These are phyloP conservation scores for Drosophila percnosoma DNA, from an alignment of 2,888 invertebrate species.

Conservation along the genomic window DNA sequence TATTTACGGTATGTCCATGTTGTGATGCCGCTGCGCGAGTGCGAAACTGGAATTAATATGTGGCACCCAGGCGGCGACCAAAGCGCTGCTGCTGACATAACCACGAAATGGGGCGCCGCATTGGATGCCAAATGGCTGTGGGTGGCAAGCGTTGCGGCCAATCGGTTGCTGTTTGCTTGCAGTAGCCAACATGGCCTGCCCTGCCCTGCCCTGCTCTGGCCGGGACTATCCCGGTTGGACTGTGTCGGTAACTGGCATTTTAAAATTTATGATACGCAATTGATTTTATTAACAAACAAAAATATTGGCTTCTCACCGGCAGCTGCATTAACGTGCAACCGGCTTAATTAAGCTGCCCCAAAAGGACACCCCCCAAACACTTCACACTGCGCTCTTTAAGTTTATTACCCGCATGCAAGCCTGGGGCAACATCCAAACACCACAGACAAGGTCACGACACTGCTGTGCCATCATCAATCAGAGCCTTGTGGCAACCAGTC, in stretches of 20 bases:
- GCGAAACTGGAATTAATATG: conserved; percentile 83
- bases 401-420: conserved; percentile 1
- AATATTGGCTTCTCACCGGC: conserved; percentile 62
- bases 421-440: neutral
- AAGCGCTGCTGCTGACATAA: conserved; percentile 56
- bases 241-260: conserved; percentile 38
- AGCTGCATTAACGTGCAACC: conserved; percentile 40
- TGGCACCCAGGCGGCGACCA: conserved; percentile 73
- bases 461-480: conserved; percentile 38
- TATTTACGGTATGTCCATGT: conserved; percentile 80
- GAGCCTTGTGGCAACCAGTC: conserved; percentile 6
- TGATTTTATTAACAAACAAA: conserved; percentile 76
- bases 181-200: too few species aligned
- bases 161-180: conserved; percentile 1
- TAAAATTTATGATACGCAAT: conserved; percentile 73
- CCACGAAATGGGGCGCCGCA: conserved; percentile 45
- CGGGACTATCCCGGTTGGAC: neutral
- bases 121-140: conserved; percentile 20
- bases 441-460: conserved; percentile 46
- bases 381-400: neutral
- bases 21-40: conserved; percentile 60
- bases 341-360: conserved; percentile 64
- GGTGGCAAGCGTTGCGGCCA: conserved; percentile 13
- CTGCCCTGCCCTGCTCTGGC: neutral
- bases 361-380: neutral